Percentiles rank a stretch among this genome's conserved stretches.
These are phyloP conservation scores for Nansenia antarctica DNA, from an alignment of 2,113 vertebrate species.

Conservation along the genomic window DNA sequence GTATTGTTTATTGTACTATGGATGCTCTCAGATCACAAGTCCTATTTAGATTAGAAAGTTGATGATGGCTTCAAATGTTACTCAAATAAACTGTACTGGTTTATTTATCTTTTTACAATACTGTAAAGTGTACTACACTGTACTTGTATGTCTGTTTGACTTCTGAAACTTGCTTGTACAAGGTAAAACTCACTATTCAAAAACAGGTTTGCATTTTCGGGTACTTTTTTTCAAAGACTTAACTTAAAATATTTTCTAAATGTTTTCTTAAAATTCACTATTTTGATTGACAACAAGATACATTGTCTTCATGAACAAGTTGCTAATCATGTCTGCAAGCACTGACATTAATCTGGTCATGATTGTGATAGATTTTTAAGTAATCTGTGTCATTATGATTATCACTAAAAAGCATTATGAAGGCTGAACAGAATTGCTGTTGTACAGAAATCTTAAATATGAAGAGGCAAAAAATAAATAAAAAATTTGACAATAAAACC, in stretches of 20 bases:
- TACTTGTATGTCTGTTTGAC: slow-evolving; percentile 16
- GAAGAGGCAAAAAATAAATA: too few species aligned
- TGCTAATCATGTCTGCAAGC: too few species aligned
- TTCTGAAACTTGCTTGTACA: slow-evolving; percentile 12
- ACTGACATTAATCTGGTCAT: too few species aligned
- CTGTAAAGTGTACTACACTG: slow-evolving; percentile 15
- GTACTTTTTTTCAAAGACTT: background rate
- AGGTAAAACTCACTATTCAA: slow-evolving; percentile 17
- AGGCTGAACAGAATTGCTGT: too few species aligned
- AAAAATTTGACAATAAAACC: too few species aligned
- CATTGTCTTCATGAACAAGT: too few species aligned
- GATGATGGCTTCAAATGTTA: background rate
- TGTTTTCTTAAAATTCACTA: background rate
- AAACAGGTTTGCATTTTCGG: slow-evolving; percentile 12
- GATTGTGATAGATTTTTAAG: too few species aligned
- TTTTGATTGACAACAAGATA: too few species aligned
- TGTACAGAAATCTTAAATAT: too few species aligned
- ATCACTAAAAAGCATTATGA: too few species aligned
- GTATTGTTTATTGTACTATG: background rate
- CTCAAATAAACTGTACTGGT: background rate
- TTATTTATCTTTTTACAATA: background rate
- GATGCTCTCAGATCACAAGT: slow-evolving; percentile 1
- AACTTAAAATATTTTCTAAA: background rate
- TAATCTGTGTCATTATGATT: too few species aligned
- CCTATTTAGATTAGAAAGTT: slow-evolving; percentile 42